phyloP scores from a whole-genome alignment of 2,113 vertebrate genomes.

The Muntiacus reevesi region DNA sequence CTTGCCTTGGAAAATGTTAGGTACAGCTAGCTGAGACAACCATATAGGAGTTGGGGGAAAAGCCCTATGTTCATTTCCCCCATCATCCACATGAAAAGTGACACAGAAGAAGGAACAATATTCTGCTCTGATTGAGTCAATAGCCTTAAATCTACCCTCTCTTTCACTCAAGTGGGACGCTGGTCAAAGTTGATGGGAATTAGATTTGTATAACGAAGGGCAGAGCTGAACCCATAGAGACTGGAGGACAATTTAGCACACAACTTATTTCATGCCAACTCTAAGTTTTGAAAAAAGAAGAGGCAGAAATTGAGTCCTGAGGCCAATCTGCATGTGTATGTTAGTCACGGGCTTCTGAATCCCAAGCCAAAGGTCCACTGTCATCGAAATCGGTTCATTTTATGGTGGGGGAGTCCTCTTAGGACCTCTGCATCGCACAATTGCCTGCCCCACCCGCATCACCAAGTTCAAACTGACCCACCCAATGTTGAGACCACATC shows the following conservation, averaged over 20 bases:
- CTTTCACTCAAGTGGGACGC: background rate
- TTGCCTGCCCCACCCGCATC: too few relatives aligned
- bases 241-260: slow-evolving; percentile 27
- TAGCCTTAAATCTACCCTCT: background rate
- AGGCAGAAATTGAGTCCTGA: slow-evolving; percentile 33
- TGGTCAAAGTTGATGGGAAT: slow-evolving; percentile 44
- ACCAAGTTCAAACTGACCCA: background rate
- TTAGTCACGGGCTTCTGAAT: background rate
- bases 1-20: background rate
- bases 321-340: background rate
- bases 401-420: background rate
- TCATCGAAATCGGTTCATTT: background rate
- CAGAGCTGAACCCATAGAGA: slow-evolving; percentile 8
- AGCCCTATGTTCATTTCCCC: background rate
- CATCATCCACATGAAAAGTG: background rate
- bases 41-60: background rate
- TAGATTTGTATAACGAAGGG: slow-evolving; percentile 47
- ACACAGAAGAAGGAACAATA: background rate
- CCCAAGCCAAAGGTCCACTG: background rate
- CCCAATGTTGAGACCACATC: background rate
- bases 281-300: background rate
- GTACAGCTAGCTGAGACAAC: background rate
- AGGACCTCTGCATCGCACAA: background rate
- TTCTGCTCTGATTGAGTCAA: background rate
- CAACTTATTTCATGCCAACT: slow-evolving; percentile 35